These are phyloP conservation scores for Melanaphis sacchari DNA, from an alignment of 1,140 invertebrate genomes.

Conservation along the genomic window DNA sequence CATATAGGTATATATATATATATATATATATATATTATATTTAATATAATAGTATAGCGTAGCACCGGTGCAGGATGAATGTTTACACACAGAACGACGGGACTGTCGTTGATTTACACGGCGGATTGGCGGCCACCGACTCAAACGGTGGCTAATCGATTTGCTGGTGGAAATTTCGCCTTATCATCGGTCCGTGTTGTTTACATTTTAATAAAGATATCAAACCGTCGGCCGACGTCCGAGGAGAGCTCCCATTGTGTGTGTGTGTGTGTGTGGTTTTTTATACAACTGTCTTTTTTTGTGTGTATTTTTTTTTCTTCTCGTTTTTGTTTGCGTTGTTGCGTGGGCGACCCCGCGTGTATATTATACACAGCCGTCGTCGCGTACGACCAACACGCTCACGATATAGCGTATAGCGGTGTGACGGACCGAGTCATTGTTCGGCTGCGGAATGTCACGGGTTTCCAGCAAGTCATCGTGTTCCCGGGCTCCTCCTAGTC, in stretches of 20 bases:
- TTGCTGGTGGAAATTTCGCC: slow-evolving; percentile 56
- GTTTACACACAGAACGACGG: slow-evolving; percentile 58
- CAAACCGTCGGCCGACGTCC: slow-evolving; percentile 18
- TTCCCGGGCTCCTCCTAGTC: slow-evolving; percentile 28
- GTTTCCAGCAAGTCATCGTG: slow-evolving; percentile 47
- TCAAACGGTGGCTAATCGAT: slow-evolving; percentile 50
- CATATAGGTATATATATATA: neutral
- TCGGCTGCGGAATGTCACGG: slow-evolving; percentile 47
- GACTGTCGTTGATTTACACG: slow-evolving; percentile 60
- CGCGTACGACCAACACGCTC: slow-evolving; percentile 2
- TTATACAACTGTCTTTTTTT: slow-evolving; percentile 29
- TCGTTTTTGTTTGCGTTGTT: slow-evolving; percentile 59
- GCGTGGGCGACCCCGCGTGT: slow-evolving; percentile 34
- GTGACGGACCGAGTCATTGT: slow-evolving; percentile 47
- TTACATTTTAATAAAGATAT: slow-evolving; percentile 57
- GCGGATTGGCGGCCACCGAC: slow-evolving; percentile 19
- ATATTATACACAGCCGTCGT: neutral
- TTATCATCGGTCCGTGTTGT: slow-evolving; percentile 57
- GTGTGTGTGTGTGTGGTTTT: slow-evolving; percentile 58
- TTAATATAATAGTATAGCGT: neutral
- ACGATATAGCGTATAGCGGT: neutral
- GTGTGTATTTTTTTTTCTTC: slow-evolving; percentile 59
- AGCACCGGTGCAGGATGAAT: neutral
- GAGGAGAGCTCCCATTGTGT: slow-evolving; percentile 59
- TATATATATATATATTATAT: no score